Evolutionary conservation across 2,888 invertebrate genomes (phyloP).

Genomic region (Hydriomena furcata): DNA sequence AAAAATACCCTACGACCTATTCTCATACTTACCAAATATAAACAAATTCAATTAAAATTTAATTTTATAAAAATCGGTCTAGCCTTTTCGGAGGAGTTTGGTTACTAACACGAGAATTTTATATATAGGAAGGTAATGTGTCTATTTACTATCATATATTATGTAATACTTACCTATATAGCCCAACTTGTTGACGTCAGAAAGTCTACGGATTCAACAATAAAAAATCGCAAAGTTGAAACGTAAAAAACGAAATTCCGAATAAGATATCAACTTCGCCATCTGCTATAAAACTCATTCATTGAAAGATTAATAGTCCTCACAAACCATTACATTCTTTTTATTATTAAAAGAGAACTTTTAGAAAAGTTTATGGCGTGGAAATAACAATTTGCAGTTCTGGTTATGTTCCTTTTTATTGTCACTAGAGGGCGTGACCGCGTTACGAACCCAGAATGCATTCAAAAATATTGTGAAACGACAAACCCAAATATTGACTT

Average conservation of each 20-base stretch:
- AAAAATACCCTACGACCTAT: too few species aligned
- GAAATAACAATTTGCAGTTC: constrained; percentile 80
- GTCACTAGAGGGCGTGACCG: constrained; percentile 74
- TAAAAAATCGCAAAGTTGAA: constrained; percentile 27
- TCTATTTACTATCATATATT: too few species aligned
- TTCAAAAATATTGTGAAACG: constrained; percentile 68
- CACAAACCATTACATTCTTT: constrained; percentile 53
- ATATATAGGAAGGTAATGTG: too few species aligned
- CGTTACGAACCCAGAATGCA: constrained; percentile 45
- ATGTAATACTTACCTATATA: too few species aligned
- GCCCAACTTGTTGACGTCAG: too few species aligned
- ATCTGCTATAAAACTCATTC: constrained; percentile 59
- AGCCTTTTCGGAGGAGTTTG: too few species aligned
- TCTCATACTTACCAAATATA: too few species aligned
- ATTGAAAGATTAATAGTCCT: constrained; percentile 75
- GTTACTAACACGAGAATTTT: too few species aligned
- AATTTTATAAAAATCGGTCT: too few species aligned
- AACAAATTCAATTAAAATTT: too few species aligned
- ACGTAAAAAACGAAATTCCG: constrained; percentile 36
- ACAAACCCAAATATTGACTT: constrained; percentile 81
- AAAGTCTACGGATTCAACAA: constrained; percentile 22
- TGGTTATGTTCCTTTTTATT: constrained; percentile 62
- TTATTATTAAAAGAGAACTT: constrained; percentile 52
- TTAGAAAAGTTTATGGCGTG: constrained; percentile 76
- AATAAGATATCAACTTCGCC: constrained; percentile 51